Conservation (phyloP, 1,140 invertebrate species). For the Venturia canescens region DNA sequence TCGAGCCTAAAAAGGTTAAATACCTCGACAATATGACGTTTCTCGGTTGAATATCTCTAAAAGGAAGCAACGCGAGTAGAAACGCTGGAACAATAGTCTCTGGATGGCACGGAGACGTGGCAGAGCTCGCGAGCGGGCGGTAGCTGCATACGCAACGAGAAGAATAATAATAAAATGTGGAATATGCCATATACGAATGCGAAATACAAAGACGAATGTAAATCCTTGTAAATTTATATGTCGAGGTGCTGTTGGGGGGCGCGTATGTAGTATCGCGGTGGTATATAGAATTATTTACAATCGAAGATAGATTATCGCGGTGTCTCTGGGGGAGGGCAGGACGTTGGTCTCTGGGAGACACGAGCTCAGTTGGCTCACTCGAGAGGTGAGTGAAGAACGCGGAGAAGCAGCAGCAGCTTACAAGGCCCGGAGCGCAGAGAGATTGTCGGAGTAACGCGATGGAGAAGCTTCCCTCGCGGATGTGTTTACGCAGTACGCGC, state of each 20-base stretch:
- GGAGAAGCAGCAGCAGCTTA: neutral
- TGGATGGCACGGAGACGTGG: too few species aligned
- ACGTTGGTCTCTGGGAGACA: neutral
- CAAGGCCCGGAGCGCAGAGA: neutral
- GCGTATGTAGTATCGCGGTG: neutral
- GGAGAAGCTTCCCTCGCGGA: neutral
- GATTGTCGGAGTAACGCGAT: neutral
- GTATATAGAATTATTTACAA: slow-evolving; percentile 30
- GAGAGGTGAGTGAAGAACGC: too few species aligned
- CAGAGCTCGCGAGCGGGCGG: too few species aligned
- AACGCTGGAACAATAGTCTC: too few species aligned
- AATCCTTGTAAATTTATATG: neutral
- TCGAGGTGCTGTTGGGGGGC: neutral
- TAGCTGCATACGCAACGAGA: too few species aligned
- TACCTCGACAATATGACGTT: too few species aligned
- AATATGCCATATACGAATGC: too few species aligned
- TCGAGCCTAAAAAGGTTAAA: too few species aligned
- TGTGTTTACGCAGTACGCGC: slow-evolving; percentile 13
- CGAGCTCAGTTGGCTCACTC: too few species aligned
- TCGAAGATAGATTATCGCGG: slow-evolving; percentile 36
- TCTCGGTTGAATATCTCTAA: too few species aligned
- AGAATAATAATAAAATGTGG: too few species aligned
- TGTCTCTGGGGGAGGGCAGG: neutral
- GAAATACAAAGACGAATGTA: neutral
- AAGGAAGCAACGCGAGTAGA: too few species aligned